Conservation (phyloP, 2,888 invertebrate genomes). For the Folsomia candida region DNA sequence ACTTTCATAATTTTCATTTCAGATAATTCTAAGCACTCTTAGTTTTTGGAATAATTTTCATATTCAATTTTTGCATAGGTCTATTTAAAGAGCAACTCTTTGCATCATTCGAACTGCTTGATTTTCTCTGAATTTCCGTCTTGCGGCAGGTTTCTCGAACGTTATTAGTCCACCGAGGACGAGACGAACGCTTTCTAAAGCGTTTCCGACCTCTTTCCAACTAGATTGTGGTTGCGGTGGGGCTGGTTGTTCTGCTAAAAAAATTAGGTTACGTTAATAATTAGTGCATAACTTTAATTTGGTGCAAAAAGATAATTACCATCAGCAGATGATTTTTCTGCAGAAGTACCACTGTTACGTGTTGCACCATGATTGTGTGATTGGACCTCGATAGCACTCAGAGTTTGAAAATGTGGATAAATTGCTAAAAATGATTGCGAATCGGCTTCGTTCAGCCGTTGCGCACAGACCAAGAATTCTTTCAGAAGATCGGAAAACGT, state of each 20-base stretch:
- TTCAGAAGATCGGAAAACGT: conserved; percentile 43
- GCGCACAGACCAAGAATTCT: conserved; percentile 44
- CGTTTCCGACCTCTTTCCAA: conserved; percentile 22
- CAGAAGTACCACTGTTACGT: too few species aligned
- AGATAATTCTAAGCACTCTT: too few species aligned
- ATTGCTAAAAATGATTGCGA: conserved; percentile 36
- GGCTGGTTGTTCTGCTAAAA: too few species aligned
- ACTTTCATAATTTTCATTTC: too few species aligned
- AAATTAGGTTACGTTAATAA: background rate
- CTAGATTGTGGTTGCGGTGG: too few species aligned
- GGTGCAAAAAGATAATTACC: background rate
- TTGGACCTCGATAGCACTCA: conserved; percentile 36
- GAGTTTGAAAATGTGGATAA: conserved; percentile 41
- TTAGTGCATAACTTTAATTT: background rate
- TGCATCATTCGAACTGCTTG: conserved; percentile 2
- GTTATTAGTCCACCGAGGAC: conserved; percentile 35
- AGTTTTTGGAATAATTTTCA: too few species aligned
- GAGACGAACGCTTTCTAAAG: conserved; percentile 32
- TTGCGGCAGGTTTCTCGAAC: conserved; percentile 18
- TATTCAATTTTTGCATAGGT: too few species aligned
- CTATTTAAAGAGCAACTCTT: background rate
- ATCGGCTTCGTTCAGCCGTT: conserved; percentile 39
- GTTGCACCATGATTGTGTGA: too few species aligned
- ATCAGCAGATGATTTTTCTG: too few species aligned
- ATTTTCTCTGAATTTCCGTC: conserved; percentile 8